Evolutionary conservation across 37 sponge, comb jelly and placozoan genomes (phyloP).

Genomic region (Haliclona indistincta): DNA sequence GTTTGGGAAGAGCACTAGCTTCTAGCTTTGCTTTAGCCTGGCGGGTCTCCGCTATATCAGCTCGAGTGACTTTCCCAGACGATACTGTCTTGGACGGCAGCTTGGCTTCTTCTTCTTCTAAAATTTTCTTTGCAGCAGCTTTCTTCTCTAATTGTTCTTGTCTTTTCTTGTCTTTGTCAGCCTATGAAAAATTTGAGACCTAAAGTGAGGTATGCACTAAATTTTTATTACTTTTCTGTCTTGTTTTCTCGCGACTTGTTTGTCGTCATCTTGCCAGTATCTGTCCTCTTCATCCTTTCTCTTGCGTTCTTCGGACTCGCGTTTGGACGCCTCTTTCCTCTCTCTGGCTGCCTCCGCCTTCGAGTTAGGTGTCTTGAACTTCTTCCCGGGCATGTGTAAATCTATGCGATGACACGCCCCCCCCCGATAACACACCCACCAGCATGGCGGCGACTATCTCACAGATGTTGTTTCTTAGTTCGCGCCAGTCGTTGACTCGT

Average conservation of each 20-base stretch:
- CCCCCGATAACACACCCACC: too few relatives aligned
- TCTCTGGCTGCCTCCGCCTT: constrained; percentile 86
- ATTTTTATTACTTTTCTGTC: constrained; percentile 75
- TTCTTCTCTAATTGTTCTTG: constrained; percentile 79
- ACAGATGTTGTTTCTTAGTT: too few relatives aligned
- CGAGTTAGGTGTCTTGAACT: constrained; percentile 82
- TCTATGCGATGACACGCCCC: too few relatives aligned
- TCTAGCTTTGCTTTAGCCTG: constrained; percentile 10
- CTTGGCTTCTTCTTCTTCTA: constrained; percentile 78
- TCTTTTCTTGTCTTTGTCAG: constrained; percentile 70
- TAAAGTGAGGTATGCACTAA: neutral
- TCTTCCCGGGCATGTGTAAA: constrained; percentile 82
- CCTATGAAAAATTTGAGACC: constrained; percentile 35
- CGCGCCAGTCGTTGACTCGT: too few relatives aligned
- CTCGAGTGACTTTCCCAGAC: constrained; percentile 66
- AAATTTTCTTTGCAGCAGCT: constrained; percentile 39
- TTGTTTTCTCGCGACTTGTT: constrained; percentile 74
- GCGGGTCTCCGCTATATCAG: constrained; percentile 60
- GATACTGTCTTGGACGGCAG: constrained; percentile 47
- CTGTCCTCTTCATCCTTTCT: constrained; percentile 77
- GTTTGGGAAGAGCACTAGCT: constrained; percentile 34
- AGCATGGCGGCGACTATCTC: too few relatives aligned
- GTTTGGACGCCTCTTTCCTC: constrained; percentile 66
- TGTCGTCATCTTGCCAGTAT: constrained; percentile 94
- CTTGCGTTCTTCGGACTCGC: constrained; percentile 48